Evolutionary conservation across 1,140 invertebrate species (phyloP).

Genomic region (Stratiolaelaps scimitus): DNA sequence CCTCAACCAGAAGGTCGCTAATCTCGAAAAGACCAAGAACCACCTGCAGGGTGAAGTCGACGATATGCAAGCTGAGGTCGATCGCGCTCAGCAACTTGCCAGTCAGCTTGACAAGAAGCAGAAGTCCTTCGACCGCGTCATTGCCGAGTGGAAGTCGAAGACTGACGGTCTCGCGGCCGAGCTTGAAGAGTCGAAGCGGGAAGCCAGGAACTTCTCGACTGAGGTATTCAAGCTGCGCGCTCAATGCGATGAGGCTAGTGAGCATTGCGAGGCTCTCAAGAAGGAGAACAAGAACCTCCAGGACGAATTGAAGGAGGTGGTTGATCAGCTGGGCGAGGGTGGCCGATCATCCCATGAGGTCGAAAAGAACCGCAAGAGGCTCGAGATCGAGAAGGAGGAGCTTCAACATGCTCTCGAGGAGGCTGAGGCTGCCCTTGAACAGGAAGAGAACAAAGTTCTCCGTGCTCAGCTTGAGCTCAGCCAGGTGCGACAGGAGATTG

Average conservation of each 20-base stretch:
- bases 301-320: slow-evolving; percentile 47
- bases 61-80: slow-evolving; percentile 25
- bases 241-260: slow-evolving; percentile 44
- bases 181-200: slow-evolving; percentile 46
- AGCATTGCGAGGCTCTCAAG: slow-evolving; percentile 45
- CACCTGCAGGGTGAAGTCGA: slow-evolving; percentile 23
- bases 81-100: slow-evolving; percentile 17
- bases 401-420: slow-evolving; percentile 47
- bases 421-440: slow-evolving; percentile 47
- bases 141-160: slow-evolving; percentile 48
- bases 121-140: slow-evolving; percentile 46
- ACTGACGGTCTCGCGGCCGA: slow-evolving; percentile 44
- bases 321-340: slow-evolving; percentile 48
- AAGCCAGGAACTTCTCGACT: slow-evolving; percentile 45
- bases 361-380: slow-evolving; percentile 45
- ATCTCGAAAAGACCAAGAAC: slow-evolving; percentile 45
- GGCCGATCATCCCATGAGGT: slow-evolving; percentile 45
- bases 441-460: slow-evolving; percentile 43
- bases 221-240: slow-evolving; percentile 46
- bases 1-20: slow-evolving; percentile 42
- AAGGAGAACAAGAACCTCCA: slow-evolving; percentile 48
- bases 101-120: slow-evolving; percentile 46
- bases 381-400: slow-evolving; percentile 49
- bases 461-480: slow-evolving; percentile 48
- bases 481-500: slow-evolving; percentile 48